Conservation (phyloP, 2,797 vertebrate species). For the Glyptemys insculpta region DNA sequence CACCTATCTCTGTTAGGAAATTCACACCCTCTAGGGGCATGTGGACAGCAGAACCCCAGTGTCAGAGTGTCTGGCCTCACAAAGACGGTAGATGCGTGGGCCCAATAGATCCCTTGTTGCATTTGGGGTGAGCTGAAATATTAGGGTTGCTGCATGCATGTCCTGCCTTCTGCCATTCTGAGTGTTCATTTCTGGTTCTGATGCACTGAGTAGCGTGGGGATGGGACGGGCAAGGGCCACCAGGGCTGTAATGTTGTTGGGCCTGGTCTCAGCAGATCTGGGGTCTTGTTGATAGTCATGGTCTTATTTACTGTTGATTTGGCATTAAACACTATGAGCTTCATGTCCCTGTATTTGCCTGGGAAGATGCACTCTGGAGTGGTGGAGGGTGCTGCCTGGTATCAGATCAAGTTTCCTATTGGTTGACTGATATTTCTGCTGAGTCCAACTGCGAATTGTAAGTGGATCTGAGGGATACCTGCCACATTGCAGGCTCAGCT, state of each 20-base stretch:
- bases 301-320: not conserved
- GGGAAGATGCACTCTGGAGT: not conserved
- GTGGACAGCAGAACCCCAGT: not conserved
- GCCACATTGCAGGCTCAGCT: not conserved
- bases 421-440: not conserved
- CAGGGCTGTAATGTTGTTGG: rapidly evolving
- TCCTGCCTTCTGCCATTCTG: not conserved
- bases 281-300: not conserved
- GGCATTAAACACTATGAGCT: not conserved
- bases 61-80: not conserved
- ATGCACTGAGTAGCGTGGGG: too few relatives aligned
- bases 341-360: not conserved
- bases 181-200: not conserved
- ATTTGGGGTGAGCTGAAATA: not conserved
- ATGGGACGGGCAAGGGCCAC: rapidly evolving
- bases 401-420: not conserved
- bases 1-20: not conserved
- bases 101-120: not conserved
- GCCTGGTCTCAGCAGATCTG: not conserved
- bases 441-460: not conserved
- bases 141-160: not conserved
- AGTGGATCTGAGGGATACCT: not conserved
- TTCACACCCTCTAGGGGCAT: not conserved
- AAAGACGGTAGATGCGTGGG: too few relatives aligned
- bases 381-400: not conserved